phyloP scores from a whole-genome alignment of 2,113 vertebrate species.

The rat (Rattus norvegicus) region GRCr8 NC_086028.1:85252501-85253000 shows the following conservation, averaged over 20 bases:
- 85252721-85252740: not conserved
- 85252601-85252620: not conserved
- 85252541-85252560: not conserved
- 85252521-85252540: not conserved
- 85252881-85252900: not conserved
- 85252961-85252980: not conserved
- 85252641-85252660: not conserved
- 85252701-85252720: not conserved
- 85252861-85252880: not conserved
- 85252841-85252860: not conserved
- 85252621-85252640: not conserved
- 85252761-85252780: not conserved
- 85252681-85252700: not conserved
- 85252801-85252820: not conserved
- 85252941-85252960: not conserved
- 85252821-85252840: not conserved
- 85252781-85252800: constrained; percentile 20
- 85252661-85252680: not conserved
- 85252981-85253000: not conserved
- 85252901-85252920: not conserved
- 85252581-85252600: not conserved
- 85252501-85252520: not conserved
- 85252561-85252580: not conserved
- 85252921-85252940: not conserved
- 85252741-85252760: not conserved